Base-by-base conservation (phyloP, 2,113 vertebrate species). In the Typhlomys cinereus region DNA sequence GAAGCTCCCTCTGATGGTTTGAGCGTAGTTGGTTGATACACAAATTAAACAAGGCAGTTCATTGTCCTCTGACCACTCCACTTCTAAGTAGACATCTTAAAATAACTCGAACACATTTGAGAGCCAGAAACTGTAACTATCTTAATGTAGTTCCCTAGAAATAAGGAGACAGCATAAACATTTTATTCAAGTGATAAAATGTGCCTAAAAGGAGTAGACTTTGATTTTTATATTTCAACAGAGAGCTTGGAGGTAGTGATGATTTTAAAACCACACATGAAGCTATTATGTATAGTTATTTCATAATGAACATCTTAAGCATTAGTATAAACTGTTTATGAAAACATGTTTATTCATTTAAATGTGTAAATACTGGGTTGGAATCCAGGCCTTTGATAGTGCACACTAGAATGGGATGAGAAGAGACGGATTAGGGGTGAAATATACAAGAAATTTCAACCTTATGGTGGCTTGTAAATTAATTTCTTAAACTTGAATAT, bases 271-370 rank as follows among this genome's bases (percentile, higher is more conserved):
- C 92, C 31, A 31, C 64, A 74, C 21, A 31, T 91, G 88, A 83
- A n/a, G 76, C 48, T 64, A 29, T 54, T 78, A 46, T 50, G n/a
- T 52, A 41, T 57, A 21, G 15, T 57, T 66, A 85, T 85, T 85
- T 89, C 80, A 36, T 48, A 93, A 62, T 75, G 54, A 94, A 91
- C 69, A 79, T 31, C 64, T 34, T 54, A 91, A 86, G 46, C 46
- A 64, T 27, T 34, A 79, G 75, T 84, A 70, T 70, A 79, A 91
- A 74, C 80, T 84, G 59, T 74, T 86, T 89, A 54, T 76, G 36
- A 89, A 93, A 54, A 71, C 59, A 70, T n/a, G 34, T 66, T 67
- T 88, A 23, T 85, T 93, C 54, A 10, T 6, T 1, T 78, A 91
- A 87, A 39, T 61, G 34, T 48, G 41, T 71, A 71, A 76, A 67